Evolutionary conservation across 2,797 vertebrate genomes (phyloP).

Genomic region (Kryptopterus vitreolus): DNA sequence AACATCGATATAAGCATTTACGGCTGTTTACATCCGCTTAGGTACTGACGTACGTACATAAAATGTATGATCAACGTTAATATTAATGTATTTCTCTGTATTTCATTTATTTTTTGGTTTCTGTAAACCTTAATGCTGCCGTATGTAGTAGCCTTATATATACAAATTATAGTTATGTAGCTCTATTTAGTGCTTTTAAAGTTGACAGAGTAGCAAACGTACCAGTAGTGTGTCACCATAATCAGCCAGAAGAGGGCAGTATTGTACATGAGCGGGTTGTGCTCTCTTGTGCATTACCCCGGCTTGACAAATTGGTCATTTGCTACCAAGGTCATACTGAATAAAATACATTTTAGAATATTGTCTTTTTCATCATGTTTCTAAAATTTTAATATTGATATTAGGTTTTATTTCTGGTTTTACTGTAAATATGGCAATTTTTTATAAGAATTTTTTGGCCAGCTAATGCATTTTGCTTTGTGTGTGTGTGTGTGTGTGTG

Average conservation of each 20-base stretch:
- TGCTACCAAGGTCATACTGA: background rate
- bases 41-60: too few species aligned
- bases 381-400: background rate
- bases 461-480: background rate
- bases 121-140: background rate
- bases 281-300: background rate
- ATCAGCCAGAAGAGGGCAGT: conserved; percentile 35
- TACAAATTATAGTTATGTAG: too few species aligned
- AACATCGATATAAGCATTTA: background rate
- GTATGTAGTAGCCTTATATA: background rate
- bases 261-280: background rate
- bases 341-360: background rate
- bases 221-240: background rate
- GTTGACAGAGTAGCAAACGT: background rate
- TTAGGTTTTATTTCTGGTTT: background rate
- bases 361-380: background rate
- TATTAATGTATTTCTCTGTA: too few species aligned
- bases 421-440: background rate
- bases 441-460: background rate
- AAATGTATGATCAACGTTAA: background rate
- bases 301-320: background rate
- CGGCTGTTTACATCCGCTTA: too few species aligned
- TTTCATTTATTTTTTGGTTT: background rate
- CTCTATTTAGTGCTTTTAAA: background rate
- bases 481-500: conserved; percentile 1